Conservation (phyloP, 2,113 vertebrate genomes). For the Propithecus coquereli region DNA sequence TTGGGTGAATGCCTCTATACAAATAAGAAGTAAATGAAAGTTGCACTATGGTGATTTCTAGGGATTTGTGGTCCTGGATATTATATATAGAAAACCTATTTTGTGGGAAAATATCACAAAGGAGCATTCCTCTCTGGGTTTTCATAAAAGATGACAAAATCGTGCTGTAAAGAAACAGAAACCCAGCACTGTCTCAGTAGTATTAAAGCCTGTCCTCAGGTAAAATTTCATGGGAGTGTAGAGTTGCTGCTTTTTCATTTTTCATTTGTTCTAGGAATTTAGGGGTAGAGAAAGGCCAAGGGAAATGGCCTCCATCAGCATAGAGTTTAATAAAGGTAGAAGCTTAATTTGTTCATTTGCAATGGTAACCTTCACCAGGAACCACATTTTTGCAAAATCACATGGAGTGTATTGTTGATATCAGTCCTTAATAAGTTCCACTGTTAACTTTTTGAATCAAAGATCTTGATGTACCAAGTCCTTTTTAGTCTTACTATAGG, state of each 20-base stretch:
- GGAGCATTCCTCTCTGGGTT: conserved; percentile 1
- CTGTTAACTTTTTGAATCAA: background rate
- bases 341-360: background rate
- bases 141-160: conserved; percentile 33
- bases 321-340: background rate
- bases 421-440: background rate
- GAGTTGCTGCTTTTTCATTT: conserved; percentile 22
- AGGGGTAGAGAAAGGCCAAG: background rate
- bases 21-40: conserved; percentile 34
- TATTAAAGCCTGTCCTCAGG: conserved; percentile 1
- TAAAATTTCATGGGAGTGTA: conserved; percentile 13
- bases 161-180: background rate
- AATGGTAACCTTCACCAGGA: background rate
- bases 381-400: background rate
- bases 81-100: conserved; percentile 7
- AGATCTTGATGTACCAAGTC: background rate
- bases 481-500: background rate
- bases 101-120: conserved; percentile 13
- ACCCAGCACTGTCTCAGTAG: background rate
- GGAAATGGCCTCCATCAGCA: background rate
- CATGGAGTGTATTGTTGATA: background rate
- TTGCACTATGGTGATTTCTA: background rate
- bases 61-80: conserved; percentile 38
- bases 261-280: conserved; percentile 51
- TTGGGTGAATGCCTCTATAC: background rate